Conservation (phyloP, 2,113 vertebrate genomes). For the Phalacrocorax carbo region DNA sequence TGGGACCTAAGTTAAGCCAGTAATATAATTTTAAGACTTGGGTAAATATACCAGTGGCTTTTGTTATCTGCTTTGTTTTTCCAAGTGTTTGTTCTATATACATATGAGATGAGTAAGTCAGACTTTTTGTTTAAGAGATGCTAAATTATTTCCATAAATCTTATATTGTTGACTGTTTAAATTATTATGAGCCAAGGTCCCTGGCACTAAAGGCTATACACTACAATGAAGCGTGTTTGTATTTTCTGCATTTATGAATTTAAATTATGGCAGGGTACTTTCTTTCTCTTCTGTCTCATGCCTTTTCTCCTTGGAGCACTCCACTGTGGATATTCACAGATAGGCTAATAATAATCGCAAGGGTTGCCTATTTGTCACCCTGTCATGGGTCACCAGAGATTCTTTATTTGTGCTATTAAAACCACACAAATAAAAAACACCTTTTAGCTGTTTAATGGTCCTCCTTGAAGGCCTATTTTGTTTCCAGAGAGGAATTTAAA, state of each 20-base stretch:
- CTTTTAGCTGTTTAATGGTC: background rate
- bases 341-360: constrained; percentile 25
- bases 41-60: background rate
- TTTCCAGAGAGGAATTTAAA: background rate
- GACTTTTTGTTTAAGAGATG: constrained; percentile 42
- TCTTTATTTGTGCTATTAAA: constrained; percentile 57
- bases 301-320: constrained; percentile 29
- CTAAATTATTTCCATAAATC: constrained; percentile 56
- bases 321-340: constrained; percentile 39
- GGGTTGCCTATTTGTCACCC: constrained; percentile 30
- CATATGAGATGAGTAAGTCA: background rate
- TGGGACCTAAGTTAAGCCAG: background rate
- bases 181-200: constrained; percentile 23
- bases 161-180: constrained; percentile 19
- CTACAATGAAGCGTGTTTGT: background rate
- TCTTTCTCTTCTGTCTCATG: background rate
- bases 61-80: background rate
- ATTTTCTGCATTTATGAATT: constrained; percentile 49
- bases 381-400: constrained; percentile 25
- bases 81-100: background rate
- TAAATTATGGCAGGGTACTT: constrained; percentile 33
- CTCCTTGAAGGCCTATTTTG: background rate
- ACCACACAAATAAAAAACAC: background rate
- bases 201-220: constrained; percentile 7
- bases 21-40: background rate